Base-by-base conservation (phyloP, 2,888 invertebrate genomes). In the Cephalotes varians region DNA sequence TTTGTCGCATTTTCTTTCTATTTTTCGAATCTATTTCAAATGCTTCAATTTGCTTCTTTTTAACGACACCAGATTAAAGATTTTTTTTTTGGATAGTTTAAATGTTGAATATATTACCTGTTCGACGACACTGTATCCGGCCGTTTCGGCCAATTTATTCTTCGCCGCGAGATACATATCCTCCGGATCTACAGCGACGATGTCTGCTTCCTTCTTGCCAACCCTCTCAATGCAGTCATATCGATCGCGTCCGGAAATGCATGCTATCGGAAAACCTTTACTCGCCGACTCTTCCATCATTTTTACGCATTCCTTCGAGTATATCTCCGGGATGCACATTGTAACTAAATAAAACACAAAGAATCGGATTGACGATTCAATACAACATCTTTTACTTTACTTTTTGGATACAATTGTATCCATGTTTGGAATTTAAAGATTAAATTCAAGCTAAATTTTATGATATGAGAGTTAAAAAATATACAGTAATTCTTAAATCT, bases 91-190 rank as follows among this genome's bases (percentile, higher is more conserved):
- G 1, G 1, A 25, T 65, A 10, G n/a, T n/a, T n/a, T 12, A 7
- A 47, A 18, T 37, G 37, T 34, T 21, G 18, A 10, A 56, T 25
- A 37, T 28, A 64, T 84, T 79, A 93, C 93, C 91, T 94, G 93
- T 47, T 94, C 93, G 65, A 94, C 88, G 28, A 94, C 77, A 37
- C 65, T 93, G 85, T 92, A 94, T 1, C 91, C 92, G n/a, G 92
- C 92, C n/a, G 87, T 86, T 7, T 85, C 64, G 4, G 92, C 90
- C 12, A 92, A 76, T 71, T 90, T 91, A 58, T 86, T 74, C 54
- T 97, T 96, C 60, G 96, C 96, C 0, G 98, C 98, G 60, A 98
- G 96, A 93, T 98, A 98, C 96, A 98, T 97, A 92, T 98, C 98
- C 91, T 98, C 98, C 3, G 98, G 98, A 92, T 98, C 98, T 1